Evolutionary conservation across 2,888 invertebrate genomes (phyloP), one percentile per base, ranked within the genome.

Genomic region (Ceraclea dissimilis): DNA sequence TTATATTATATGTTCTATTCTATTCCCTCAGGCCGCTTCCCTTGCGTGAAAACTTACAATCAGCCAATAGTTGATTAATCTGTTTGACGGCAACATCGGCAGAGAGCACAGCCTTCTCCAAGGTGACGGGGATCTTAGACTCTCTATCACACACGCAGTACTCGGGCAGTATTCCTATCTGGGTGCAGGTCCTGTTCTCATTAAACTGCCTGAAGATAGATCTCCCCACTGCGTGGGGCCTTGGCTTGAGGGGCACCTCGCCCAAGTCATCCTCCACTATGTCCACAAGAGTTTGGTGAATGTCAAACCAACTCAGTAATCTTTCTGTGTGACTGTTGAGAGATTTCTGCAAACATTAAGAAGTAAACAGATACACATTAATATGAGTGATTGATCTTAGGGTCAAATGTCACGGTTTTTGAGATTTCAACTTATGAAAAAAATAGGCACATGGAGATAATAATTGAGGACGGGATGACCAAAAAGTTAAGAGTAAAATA

Each of bases 61-160:
- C 49, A 48, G 49, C 31, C 21, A 62, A 48, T 1, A 57, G 13
- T 6, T 33, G 20, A 31, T 62, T 62, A 33, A 62, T 59, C 13
- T 54, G 55, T n/a, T 56, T 31, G 6, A 62, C 16, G 21, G 61
- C 52, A 17, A 59, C 47, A 6, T 57, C 33, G 5, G 58, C 57
- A 2, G 62, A 57, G 17, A 16, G 11, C 11, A 52, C 33, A n/a
- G 60, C 60, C 47, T 59, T 60, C 31, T 58, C 52, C 0, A 59
- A 60, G 31, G 44, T 46, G 8, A 46, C 2, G 6, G 60, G 53
- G 1, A 62, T 62, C 44, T 62, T 48, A n/a, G 57, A 51, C 49
- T 62, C 62, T 31, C 60, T 53, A 46, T 60, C 62, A 21, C 62
- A 62, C 59, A 59, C 59, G 33, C 62, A 62, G 43, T 62, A 62